Conservation (phyloP, 1,140 invertebrate species). For the Stegodyphus mimosarum region DNA sequence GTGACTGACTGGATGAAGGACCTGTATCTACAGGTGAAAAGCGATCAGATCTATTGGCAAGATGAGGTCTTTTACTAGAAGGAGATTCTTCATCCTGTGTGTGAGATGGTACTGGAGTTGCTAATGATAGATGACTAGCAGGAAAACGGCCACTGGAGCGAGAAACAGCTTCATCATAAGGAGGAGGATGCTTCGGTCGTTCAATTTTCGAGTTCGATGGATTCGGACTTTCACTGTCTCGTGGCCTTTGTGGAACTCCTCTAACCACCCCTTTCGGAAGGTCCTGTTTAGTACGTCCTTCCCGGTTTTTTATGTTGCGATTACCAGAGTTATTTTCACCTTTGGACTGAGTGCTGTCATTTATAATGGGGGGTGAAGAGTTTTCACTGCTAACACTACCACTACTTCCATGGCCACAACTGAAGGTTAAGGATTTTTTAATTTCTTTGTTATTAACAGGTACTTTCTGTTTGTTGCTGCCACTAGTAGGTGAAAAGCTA, state of each 20-base stretch:
- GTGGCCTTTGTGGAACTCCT: slow-evolving; percentile 47
- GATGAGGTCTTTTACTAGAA: slow-evolving; percentile 61
- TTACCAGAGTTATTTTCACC: slow-evolving; percentile 27
- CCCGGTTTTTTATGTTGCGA: slow-evolving; percentile 43
- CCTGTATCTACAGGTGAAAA: slow-evolving; percentile 32
- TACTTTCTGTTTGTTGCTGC: slow-evolving; percentile 44
- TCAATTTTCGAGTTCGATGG: slow-evolving; percentile 29
- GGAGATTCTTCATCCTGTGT: slow-evolving; percentile 86
- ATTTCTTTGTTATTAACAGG: slow-evolving; percentile 71
- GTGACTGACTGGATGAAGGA: slow-evolving; percentile 31
- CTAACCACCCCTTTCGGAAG: slow-evolving; percentile 59
- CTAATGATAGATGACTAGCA: slow-evolving; percentile 54
- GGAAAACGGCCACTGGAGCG: slow-evolving; percentile 58
- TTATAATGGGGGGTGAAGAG: slow-evolving; percentile 38
- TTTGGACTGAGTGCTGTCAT: slow-evolving; percentile 42
- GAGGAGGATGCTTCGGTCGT: slow-evolving; percentile 63
- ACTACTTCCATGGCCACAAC: slow-evolving; percentile 69
- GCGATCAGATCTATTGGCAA: slow-evolving; percentile 29
- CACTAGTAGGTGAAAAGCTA: slow-evolving; percentile 64
- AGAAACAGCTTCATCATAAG: slow-evolving; percentile 61
- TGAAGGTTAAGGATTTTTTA: slow-evolving; percentile 75
- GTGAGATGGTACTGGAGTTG: slow-evolving; percentile 70
- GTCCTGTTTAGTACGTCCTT: slow-evolving; percentile 49
- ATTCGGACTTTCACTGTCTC: slow-evolving; percentile 45
- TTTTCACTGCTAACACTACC: slow-evolving; percentile 47